phyloP scores from a whole-genome alignment of 2,113 vertebrate genomes.

The Castor canadensis region DNA sequence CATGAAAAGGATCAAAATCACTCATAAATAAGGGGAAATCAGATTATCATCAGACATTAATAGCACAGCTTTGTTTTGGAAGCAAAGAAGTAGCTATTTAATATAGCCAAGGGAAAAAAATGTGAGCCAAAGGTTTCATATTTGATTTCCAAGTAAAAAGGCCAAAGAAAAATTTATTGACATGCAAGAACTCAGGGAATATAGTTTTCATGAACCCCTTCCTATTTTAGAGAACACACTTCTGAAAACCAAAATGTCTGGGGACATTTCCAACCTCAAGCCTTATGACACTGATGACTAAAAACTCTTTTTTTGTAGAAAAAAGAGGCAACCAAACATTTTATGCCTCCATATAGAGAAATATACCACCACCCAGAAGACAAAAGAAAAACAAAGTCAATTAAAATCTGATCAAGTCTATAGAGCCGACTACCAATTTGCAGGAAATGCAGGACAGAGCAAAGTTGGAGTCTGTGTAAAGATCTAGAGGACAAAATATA shows the following conservation, averaged over 20 bases:
- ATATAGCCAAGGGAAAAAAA: slow-evolving; percentile 28
- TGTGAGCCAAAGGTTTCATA: background rate
- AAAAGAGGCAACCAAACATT: background rate
- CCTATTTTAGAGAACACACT: slow-evolving; percentile 24
- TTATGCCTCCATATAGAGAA: background rate
- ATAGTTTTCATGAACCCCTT: background rate
- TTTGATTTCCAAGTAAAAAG: slow-evolving; percentile 24
- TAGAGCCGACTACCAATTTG: background rate
- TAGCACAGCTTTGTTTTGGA: slow-evolving; percentile 11
- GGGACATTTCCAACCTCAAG: background rate
- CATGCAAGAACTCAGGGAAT: slow-evolving; percentile 18
- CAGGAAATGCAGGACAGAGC: background rate
- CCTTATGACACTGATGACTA: background rate
- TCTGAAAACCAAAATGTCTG: slow-evolving; percentile 13
- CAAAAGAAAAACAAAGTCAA: background rate
- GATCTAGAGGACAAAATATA: background rate
- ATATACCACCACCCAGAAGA: background rate
- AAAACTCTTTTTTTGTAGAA: background rate
- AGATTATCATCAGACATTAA: slow-evolving; percentile 36
- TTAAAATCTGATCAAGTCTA: slow-evolving; percentile 12
- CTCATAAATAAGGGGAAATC: slow-evolving; percentile 26
- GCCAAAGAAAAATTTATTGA: slow-evolving; percentile 11
- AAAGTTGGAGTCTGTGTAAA: background rate
- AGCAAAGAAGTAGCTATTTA: slow-evolving; percentile 31
- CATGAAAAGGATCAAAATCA: slow-evolving; percentile 47